Evolutionary conservation across 2,113 vertebrate genomes (phyloP), one percentile per base, ranked within the genome.

Genomic region (Bambusicola thoracicus): DNA sequence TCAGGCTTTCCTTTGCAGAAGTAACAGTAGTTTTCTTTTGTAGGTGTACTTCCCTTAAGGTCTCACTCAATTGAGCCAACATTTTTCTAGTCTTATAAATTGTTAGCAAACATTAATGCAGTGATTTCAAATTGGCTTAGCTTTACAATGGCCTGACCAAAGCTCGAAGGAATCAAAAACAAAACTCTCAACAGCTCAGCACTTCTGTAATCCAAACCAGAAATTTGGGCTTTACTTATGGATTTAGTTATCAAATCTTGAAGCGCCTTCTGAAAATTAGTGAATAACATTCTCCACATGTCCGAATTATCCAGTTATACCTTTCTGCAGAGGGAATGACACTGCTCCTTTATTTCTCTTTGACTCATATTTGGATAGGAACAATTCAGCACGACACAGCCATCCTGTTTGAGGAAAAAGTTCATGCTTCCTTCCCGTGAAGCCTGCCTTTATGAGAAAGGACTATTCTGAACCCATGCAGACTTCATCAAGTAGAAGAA

Each of bases 1-100:
- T 94, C 46, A 58, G 48, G 29, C 79, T 93, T 93, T 92, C 27
- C 34, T 95, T 92, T 83, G 77, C 15, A 82, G 25, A 94, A 68
- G 8, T 53, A 24, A 20, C 43, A 32, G 17, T 63, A 63, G 24
- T 87, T 92, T 85, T 83, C 16, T 29, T 93, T 40, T 86, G 69
- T 2, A 25, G 24, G 4, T 18, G 13, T 73, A 67, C n/a, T 72
- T 32, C 16, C 48, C 80, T 73, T 32, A 59, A 17, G 13, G 41
- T 84, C 7, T 1, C 77, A 25, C 25, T 81, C 29, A 69, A 21
- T 8, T 51, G 72, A 13, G 14, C 48, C 2, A 12, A 27, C 43
- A n/a, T 10, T 70, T 41, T 86, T 85, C 44, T 66, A 38, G 55
- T 69, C n/a, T 86, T 91, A 59, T 17, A 67, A 46, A 21, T 85